Percentiles rank a stretch among this genome's conserved stretches.
These are phyloP conservation scores for Pionites leucogaster DNA, from an alignment of 2,113 vertebrate genomes.

Conservation along the genomic window DNA sequence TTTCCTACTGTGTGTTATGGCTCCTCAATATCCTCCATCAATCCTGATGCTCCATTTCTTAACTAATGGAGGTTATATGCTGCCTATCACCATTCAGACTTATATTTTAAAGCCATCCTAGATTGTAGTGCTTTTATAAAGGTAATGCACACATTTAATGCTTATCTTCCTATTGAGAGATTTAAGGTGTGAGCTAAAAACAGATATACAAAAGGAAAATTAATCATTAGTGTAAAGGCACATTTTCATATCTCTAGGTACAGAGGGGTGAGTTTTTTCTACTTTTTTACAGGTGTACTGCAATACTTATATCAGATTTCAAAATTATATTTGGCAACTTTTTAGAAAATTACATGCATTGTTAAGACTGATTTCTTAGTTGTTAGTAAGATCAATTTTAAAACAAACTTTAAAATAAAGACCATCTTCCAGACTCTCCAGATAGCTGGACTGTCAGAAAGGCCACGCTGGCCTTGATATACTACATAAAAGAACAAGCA, in stretches of 20 bases:
- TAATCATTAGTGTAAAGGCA: not conserved
- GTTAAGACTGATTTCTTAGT: not conserved
- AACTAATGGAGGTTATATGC: not conserved
- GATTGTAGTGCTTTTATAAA: not conserved
- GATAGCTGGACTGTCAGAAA: not conserved
- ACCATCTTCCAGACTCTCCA: not conserved
- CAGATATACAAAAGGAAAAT: not conserved
- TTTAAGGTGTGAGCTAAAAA: not conserved
- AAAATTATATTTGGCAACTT: not conserved
- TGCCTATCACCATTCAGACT: not conserved
- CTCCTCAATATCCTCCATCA: not conserved
- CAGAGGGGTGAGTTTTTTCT: rapidly evolving
- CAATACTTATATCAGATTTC: not conserved
- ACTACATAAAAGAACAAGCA: not conserved
- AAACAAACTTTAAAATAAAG: not conserved
- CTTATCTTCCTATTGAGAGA: not conserved
- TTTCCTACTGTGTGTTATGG: not conserved
- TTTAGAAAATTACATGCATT: not conserved
- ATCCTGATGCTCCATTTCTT: not conserved
- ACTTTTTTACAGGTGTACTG: not conserved
- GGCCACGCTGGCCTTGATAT: not conserved
- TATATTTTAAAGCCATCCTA: not conserved
- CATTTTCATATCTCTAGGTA: not conserved
- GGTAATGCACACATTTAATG: not conserved
- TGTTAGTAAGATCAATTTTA: not conserved